Percentiles rank a stretch among this genome's conserved stretches.
Conservation (phyloP, 2,888 invertebrate genomes). For the Callyntrura sp. region DNA sequence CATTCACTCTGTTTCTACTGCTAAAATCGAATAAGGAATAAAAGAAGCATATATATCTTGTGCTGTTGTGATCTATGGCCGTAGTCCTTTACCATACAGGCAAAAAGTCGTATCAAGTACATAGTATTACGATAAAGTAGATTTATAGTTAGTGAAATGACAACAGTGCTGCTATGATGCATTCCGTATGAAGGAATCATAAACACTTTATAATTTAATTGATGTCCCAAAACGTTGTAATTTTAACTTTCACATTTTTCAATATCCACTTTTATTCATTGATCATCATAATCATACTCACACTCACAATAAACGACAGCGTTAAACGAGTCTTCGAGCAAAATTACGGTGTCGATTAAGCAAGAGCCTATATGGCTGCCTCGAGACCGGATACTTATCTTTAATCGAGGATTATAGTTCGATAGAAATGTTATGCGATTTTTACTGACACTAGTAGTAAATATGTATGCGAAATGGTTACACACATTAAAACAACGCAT, state of each 20-base stretch:
- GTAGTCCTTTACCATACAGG: background rate
- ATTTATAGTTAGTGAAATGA: constrained; percentile 18
- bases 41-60: background rate
- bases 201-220: constrained; percentile 57
- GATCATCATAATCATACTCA: constrained; percentile 10
- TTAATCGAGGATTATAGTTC: constrained; percentile 65
- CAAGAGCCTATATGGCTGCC: constrained; percentile 42
- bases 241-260: constrained; percentile 70
- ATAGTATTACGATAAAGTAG: background rate
- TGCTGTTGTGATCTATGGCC: background rate
- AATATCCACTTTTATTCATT: constrained; percentile 61
- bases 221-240: constrained; percentile 58
- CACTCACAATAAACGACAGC: background rate
- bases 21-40: background rate
- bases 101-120: too few species aligned
- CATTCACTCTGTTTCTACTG: too few species aligned
- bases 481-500: background rate
- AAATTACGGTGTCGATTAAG: constrained; percentile 53
- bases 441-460: constrained; percentile 3
- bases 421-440: constrained; percentile 31
- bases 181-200: constrained; percentile 1
- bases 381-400: constrained; percentile 67
- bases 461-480: background rate
- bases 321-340: constrained; percentile 22
- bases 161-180: background rate